These are phyloP conservation scores for Spizella passerina DNA, from an alignment of 2,797 vertebrate genomes.

Conservation along the genomic window DNA sequence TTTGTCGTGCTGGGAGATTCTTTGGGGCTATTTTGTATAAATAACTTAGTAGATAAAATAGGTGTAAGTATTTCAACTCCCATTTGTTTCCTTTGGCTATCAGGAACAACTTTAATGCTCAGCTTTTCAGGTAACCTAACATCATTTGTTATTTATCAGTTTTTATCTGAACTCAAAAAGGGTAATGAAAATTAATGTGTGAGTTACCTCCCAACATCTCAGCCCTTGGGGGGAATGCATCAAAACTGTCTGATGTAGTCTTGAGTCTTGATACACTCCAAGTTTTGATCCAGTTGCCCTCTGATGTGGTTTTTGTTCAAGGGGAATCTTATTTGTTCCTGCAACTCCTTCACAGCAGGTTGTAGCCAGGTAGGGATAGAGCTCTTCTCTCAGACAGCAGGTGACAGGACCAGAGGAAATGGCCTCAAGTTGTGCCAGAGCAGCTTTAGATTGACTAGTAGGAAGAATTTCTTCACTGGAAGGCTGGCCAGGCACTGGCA, in stretches of 20 bases:
- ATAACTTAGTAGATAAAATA: background rate
- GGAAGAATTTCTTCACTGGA: background rate
- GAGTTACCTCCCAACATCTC: background rate
- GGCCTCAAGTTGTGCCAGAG: background rate
- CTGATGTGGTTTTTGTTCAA: background rate
- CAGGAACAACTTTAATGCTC: background rate
- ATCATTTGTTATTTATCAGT: background rate
- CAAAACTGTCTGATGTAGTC: background rate
- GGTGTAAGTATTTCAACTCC: background rate
- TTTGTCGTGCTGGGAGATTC: background rate
- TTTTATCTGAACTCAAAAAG: background rate
- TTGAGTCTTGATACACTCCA: background rate
- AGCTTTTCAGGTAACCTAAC: background rate
- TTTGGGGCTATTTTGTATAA: background rate
- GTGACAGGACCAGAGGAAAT: background rate
- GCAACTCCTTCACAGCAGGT: background rate
- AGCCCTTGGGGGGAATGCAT: background rate
- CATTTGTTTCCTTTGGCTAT: background rate
- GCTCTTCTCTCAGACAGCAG: background rate
- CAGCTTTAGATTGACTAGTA: fast-evolving
- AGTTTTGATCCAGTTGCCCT: background rate
- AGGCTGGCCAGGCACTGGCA: background rate
- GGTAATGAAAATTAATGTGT: background rate
- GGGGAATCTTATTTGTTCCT: background rate
- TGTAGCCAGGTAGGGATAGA: background rate